Percentiles rank a stretch among this genome's conserved stretches.
These are phyloP conservation scores for Brachymystax lenok DNA, from an alignment of 2,797 vertebrate genomes.

Conservation along the genomic window DNA sequence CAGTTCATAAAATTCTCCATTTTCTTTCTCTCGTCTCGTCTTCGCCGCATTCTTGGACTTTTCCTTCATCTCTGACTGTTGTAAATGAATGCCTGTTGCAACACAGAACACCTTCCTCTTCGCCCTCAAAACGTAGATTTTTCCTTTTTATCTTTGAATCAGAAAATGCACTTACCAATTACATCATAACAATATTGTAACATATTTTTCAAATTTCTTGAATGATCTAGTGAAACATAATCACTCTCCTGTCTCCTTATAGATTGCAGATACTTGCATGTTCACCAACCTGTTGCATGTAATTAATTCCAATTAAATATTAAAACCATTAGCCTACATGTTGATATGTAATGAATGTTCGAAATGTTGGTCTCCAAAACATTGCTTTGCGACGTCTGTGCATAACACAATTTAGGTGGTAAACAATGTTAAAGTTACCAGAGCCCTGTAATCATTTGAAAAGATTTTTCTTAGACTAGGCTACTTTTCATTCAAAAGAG, in stretches of 20 bases:
- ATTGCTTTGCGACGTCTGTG: neutral
- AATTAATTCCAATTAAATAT: neutral
- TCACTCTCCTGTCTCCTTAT: neutral
- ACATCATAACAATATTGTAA: neutral
- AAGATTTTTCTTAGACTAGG: neutral
- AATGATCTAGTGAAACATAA: slow-evolving; percentile 7
- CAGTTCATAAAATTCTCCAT: slow-evolving; percentile 95
- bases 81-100: slow-evolving; percentile 68
- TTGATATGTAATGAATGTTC: neutral
- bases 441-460: neutral
- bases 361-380: neutral
- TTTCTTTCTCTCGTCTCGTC: slow-evolving; percentile 93
- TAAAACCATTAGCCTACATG: neutral
- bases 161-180: slow-evolving; percentile 11
- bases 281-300: slow-evolving; percentile 4
- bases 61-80: slow-evolving; percentile 87
- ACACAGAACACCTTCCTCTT: slow-evolving; percentile 62
- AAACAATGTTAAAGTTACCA: neutral
- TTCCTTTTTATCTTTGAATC: slow-evolving; percentile 13
- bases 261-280: slow-evolving; percentile 3
- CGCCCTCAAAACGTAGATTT: slow-evolving; percentile 12
- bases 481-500: neutral
- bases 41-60: slow-evolving; percentile 96
- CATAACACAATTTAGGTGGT: neutral
- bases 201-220: slow-evolving; percentile 2